Evolutionary conservation across 2,888 invertebrate genomes (phyloP), one percentile per base, ranked within the genome.

Genomic region (Apodemia mormo): DNA sequence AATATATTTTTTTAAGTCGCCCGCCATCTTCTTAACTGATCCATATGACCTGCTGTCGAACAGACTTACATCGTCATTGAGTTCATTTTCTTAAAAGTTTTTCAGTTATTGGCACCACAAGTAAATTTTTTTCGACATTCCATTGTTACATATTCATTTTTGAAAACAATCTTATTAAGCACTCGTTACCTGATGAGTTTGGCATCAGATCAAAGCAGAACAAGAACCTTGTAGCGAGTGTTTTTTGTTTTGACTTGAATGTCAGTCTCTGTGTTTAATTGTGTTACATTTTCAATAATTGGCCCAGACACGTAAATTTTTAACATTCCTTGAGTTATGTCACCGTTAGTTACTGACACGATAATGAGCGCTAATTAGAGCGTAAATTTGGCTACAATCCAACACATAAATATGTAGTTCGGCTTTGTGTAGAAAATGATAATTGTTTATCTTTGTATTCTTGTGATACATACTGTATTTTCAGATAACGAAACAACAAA

Each of bases 301-400:
- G 61, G 61, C 61, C 33, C 61, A 64, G 37, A 33, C 12, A 64
- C 61, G 52, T 37, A 37, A 37, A 64, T 64, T 64, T 64, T 64
- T 64, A 37, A 30, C 30, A 64, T 64, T 64, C 37, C 37, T 64
- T 7, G 6, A 22, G 33, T 64, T 14, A 33, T 64, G 61, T 64
- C 61, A 64, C 37, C 37, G 33, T 33, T 14, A 8, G 30, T 33
- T 30, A 64, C 64, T 64, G 64, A 22, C 54, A 54, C 54, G 54
- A 54, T 54, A 54, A 54, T 8, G n/a, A 54, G 22, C 8, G 37
- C 2, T 64, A 64, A 64, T 64, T 64, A 64, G 64, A 64, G 33
- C 33, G 37, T 64, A 8, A 37, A 37, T 64, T 64, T 64, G 64
- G 64, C 64, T 30, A n/a, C 12, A n/a, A 37, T 33, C 37, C 64